Percentiles rank a stretch among this genome's conserved stretches.
These are phyloP conservation scores for Netelia virgata DNA, from an alignment of 2,888 invertebrate species.

Conservation along the genomic window DNA sequence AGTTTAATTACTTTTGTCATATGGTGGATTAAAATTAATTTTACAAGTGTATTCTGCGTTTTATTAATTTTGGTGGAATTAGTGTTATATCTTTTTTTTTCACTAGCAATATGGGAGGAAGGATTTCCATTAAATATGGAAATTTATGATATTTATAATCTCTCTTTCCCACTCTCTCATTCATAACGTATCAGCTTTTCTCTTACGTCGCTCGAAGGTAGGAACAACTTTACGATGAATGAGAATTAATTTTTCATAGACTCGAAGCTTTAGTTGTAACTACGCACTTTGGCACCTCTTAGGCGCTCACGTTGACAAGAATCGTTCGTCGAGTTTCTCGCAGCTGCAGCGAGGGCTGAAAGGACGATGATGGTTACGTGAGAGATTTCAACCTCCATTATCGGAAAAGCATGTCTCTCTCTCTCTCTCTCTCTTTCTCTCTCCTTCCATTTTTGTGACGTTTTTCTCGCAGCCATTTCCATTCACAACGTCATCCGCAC, in stretches of 20 bases:
- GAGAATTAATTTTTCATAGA: constrained; percentile 79
- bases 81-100: neutral
- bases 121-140: too few species aligned
- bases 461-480: constrained; percentile 67
- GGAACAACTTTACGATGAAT: constrained; percentile 65
- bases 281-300: constrained; percentile 25
- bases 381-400: constrained; percentile 74
- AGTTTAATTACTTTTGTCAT: neutral
- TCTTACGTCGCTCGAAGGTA: constrained; percentile 10
- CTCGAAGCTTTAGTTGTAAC: constrained; percentile 69
- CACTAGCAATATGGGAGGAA: too few species aligned
- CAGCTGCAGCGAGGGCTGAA: neutral
- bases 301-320: constrained; percentile 43
- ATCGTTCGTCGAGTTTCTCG: neutral
- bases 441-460: constrained; percentile 47
- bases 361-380: constrained; percentile 27
- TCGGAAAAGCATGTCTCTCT: constrained; percentile 74
- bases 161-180: neutral
- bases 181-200: constrained; percentile 1
- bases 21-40: too few species aligned
- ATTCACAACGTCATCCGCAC: constrained; percentile 65
- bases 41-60: too few species aligned
- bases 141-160: too few species aligned
- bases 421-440: neutral
- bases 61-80: neutral